Conservation (phyloP, 1,140 invertebrate species). For the Drosophila sturtevanti region DNA sequence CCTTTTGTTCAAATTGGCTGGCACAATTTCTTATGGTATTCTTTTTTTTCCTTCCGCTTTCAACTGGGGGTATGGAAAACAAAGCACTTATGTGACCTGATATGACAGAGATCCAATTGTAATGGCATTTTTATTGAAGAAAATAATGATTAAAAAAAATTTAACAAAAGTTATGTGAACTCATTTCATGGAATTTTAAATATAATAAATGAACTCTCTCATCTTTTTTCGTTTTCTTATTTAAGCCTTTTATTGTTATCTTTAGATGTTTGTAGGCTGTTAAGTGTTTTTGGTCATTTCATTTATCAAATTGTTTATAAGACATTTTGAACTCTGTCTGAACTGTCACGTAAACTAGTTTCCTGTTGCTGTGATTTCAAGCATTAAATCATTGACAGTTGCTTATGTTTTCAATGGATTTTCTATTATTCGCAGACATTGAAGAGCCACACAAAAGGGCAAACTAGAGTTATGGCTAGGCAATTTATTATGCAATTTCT, state of each 20-base stretch:
- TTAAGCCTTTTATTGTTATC: neutral
- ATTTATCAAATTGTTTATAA: constrained; percentile 64
- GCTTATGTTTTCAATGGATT: constrained; percentile 71
- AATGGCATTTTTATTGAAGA: no score
- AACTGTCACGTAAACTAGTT: constrained; percentile 51
- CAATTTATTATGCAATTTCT: constrained; percentile 63
- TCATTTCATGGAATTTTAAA: neutral
- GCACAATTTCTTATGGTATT: neutral
- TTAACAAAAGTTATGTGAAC: constrained; percentile 45
- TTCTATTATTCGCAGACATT: constrained; percentile 47
- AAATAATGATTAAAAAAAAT: neutral
- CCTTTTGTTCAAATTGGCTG: constrained; percentile 19
- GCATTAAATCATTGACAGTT: constrained; percentile 77
- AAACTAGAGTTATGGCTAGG: constrained; percentile 47
- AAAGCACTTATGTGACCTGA: neutral
- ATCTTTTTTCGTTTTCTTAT: neutral
- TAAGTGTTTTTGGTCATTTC: constrained; percentile 28
- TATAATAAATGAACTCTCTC: no score
- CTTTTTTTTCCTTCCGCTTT: constrained; percentile 6
- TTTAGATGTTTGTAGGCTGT: neutral
- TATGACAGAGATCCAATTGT: no score
- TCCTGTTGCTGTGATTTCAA: constrained; percentile 40
- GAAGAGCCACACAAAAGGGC: constrained; percentile 1
- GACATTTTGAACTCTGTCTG: constrained; percentile 22
- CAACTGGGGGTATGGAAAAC: neutral